phyloP scores from a whole-genome alignment of 2,113 vertebrate genomes.

The Pimephales promelas region DNA sequence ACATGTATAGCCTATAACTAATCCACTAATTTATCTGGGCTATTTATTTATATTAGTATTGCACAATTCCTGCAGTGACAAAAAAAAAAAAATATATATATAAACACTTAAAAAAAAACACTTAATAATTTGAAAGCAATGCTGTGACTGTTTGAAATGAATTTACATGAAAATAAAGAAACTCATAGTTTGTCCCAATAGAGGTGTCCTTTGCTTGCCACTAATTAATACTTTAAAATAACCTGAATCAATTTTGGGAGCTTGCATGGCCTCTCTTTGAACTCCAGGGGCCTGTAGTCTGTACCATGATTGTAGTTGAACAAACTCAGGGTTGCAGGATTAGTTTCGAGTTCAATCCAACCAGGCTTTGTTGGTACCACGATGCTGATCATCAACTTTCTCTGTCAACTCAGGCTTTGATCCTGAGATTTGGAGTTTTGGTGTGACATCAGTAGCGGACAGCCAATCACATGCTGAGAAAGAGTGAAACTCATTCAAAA shows the following conservation, averaged over 20 bases:
- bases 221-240: not conserved
- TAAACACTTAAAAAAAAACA: not conserved
- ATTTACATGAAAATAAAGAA: not conserved
- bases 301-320: too few species aligned
- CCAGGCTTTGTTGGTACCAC: too few species aligned
- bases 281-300: too few species aligned
- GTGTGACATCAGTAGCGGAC: too few species aligned
- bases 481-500: too few species aligned
- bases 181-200: not conserved
- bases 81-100: too few species aligned
- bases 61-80: not conserved
- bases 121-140: not conserved
- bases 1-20: not conserved
- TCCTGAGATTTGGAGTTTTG: too few species aligned
- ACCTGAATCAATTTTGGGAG: not conserved
- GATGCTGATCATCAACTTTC: too few species aligned
- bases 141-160: not conserved
- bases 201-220: not conserved
- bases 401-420: too few species aligned
- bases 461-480: too few species aligned
- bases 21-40: not conserved
- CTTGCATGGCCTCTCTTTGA: not conserved
- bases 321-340: too few species aligned
- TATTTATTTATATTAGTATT: not conserved
- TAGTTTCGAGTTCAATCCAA: too few species aligned